A percentile compares a stretch with the other conserved stretches of the same genome.
These are phyloP conservation scores for Indicator indicator DNA, from an alignment of 2,113 vertebrate species.

Conservation along the genomic window DNA sequence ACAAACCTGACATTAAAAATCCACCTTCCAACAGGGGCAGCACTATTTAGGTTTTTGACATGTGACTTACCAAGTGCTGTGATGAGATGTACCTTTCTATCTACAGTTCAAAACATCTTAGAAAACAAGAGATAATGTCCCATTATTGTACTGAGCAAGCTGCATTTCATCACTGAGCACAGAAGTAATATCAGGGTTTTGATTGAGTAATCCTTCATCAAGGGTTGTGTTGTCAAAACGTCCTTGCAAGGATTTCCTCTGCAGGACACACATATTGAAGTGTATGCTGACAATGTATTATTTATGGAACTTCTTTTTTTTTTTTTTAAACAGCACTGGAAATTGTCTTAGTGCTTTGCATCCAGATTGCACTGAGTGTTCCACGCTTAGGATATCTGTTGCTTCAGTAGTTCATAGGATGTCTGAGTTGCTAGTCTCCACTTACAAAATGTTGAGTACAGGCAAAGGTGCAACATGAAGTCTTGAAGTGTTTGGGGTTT, in stretches of 20 bases:
- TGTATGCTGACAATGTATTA: background rate
- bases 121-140: background rate
- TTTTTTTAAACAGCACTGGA: background rate
- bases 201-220: background rate
- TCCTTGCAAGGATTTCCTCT: background rate
- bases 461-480: background rate
- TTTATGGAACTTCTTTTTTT: background rate
- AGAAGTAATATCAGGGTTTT: background rate
- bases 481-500: background rate
- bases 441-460: background rate
- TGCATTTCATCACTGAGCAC: background rate
- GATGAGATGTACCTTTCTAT: background rate
- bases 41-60: background rate
- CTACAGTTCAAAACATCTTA: background rate
- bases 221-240: background rate
- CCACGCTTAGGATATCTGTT: background rate
- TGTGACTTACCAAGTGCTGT: background rate
- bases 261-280: background rate
- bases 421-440: background rate
- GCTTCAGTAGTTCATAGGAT: background rate
- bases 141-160: background rate
- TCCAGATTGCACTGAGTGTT: background rate
- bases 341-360: background rate
- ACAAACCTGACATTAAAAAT: background rate
- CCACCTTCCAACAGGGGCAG: background rate